Conservation (phyloP, 1,140 invertebrate species). For the Brachionus manjavacas region DNA sequence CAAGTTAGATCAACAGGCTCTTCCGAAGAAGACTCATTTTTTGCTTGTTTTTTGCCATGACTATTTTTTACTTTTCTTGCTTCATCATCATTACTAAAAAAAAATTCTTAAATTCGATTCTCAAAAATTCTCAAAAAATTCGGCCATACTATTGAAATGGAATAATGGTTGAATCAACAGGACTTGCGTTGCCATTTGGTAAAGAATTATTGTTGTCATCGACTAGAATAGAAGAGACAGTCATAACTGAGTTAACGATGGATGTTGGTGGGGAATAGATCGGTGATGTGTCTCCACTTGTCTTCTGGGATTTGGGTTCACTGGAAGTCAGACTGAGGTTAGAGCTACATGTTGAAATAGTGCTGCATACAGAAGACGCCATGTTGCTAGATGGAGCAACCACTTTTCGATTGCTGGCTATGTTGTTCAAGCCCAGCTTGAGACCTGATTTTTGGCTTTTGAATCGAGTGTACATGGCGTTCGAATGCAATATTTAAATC, state of each 20-base stretch:
- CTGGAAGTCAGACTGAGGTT: not conserved
- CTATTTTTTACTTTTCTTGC: not conserved
- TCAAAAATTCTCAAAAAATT: not conserved
- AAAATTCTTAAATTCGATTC: not conserved
- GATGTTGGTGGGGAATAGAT: not conserved
- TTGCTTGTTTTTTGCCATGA: slow-evolving; percentile 4
- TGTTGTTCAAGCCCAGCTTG: slow-evolving; percentile 25
- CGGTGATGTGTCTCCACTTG: slow-evolving; percentile 3
- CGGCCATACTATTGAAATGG: not conserved
- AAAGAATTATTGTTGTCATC: not conserved
- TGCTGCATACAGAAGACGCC: not conserved
- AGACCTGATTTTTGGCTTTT: slow-evolving; percentile 36
- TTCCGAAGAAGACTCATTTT: not conserved
- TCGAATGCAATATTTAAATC: not conserved
- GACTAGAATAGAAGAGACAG: not conserved
- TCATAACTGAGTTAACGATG: not conserved
- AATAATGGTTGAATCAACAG: not conserved
- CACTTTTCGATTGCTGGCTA: not conserved
- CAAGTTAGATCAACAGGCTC: slow-evolving; percentile 18
- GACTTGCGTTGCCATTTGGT: not conserved
- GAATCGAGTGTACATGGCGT: slow-evolving; percentile 36
- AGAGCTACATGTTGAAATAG: slow-evolving; percentile 6
- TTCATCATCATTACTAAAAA: slow-evolving; percentile 19
- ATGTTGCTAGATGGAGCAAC: not conserved
- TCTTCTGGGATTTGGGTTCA: not conserved